These are phyloP conservation scores for Magallana nippona DNA, from an alignment of 2,888 invertebrate species.

Conservation along the genomic window DNA sequence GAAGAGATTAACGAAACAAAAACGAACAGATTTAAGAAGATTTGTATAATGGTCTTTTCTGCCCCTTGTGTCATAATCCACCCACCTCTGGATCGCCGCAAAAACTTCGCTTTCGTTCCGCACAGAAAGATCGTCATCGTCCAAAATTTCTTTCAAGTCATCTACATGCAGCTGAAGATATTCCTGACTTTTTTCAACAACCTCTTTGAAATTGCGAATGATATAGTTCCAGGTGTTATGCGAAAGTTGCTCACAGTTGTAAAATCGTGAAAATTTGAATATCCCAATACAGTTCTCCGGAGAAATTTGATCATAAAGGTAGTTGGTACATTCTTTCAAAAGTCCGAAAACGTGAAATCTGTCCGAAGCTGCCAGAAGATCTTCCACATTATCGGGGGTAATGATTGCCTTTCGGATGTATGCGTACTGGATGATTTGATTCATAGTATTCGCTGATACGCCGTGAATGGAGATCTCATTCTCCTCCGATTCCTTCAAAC, in stretches of 20 bases:
- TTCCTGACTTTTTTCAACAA: conserved; percentile 66
- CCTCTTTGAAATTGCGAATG: conserved; percentile 80
- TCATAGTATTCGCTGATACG: conserved; percentile 61
- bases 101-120: conserved; percentile 83
- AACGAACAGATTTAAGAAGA: conserved; percentile 68
- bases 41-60: conserved; percentile 88
- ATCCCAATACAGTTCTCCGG: conserved; percentile 91
- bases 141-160: conserved; percentile 59
- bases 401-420: conserved; percentile 87
- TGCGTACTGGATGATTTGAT: conserved; percentile 82
- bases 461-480: conserved; percentile 64
- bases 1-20: conserved; percentile 62
- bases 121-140: conserved; percentile 87
- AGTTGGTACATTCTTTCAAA: conserved; percentile 89
- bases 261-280: conserved; percentile 89
- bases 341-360: conserved; percentile 89
- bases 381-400: conserved; percentile 86
- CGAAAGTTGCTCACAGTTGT: conserved; percentile 87
- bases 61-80: conserved; percentile 86
- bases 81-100: conserved; percentile 77
- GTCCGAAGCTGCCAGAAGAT: conserved; percentile 86
- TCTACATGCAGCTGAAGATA: conserved; percentile 81
- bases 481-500: conserved; percentile 82
- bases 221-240: conserved; percentile 87
- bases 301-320: conserved; percentile 85